phyloP scores from a whole-genome alignment of 2,888 invertebrate genomes.

The Linnaemya tessellans region DNA sequence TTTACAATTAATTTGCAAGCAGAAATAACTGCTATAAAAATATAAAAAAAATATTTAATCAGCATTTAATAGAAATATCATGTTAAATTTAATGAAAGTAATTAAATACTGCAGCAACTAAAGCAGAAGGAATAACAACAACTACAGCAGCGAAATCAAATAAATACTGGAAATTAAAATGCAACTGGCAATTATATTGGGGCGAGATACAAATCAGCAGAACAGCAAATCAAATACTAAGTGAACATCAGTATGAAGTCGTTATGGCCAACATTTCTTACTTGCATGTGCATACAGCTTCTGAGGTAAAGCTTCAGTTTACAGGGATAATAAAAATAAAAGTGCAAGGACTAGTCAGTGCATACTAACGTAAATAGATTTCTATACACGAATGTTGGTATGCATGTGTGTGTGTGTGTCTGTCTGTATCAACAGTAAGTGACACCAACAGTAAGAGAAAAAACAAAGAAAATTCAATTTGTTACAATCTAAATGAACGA shows the following conservation, averaged over 20 bases:
- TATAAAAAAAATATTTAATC: neutral
- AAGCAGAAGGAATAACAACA: neutral
- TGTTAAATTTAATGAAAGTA: slow-evolving; percentile 56
- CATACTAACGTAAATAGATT: neutral
- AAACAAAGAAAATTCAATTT: slow-evolving; percentile 61
- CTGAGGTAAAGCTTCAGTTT: neutral
- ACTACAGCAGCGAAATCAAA: slow-evolving; percentile 35
- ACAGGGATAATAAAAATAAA: neutral
- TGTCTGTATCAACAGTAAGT: slow-evolving; percentile 29
- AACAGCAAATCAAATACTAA: slow-evolving; percentile 8
- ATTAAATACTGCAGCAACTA: slow-evolving; percentile 43
- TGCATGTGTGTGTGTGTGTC: neutral
- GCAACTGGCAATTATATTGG: slow-evolving; percentile 69
- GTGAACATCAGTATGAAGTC: slow-evolving; percentile 19
- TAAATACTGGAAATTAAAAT: slow-evolving; percentile 45
- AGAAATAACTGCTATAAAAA: neutral
- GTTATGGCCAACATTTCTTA: slow-evolving; percentile 12
- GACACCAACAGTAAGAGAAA: slow-evolving; percentile 41
- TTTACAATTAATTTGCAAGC: neutral
- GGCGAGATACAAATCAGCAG: slow-evolving; percentile 54
- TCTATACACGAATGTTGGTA: neutral
- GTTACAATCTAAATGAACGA: slow-evolving; percentile 32
- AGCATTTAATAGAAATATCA: slow-evolving; percentile 7
- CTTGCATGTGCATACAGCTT: neutral
- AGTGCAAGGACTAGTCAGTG: no score